phyloP scores from a whole-genome alignment of 2,888 invertebrate genomes.

The Spodoptera picta region DNA sequence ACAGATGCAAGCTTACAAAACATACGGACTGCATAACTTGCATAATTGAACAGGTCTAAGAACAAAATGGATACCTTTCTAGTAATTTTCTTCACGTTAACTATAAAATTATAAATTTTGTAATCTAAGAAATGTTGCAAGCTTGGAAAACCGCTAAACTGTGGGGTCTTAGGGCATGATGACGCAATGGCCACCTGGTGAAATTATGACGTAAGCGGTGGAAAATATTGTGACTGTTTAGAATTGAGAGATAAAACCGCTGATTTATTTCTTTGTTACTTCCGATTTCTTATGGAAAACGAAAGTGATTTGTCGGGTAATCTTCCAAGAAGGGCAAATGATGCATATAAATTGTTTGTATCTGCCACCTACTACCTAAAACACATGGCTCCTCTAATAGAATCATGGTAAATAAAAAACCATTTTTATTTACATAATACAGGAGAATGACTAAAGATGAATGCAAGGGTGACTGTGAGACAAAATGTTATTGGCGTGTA shows the following conservation, averaged over 20 bases:
- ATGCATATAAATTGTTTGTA: no score
- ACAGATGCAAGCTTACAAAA: constrained; percentile 17
- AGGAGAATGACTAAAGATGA: no score
- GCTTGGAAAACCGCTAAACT: constrained; percentile 38
- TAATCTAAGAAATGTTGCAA: constrained; percentile 37
- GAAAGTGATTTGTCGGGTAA: no score
- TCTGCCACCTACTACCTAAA: no score
- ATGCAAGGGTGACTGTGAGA: no score
- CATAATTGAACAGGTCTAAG: constrained; percentile 20
- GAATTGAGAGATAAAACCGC: constrained; percentile 3
- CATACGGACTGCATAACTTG: constrained; percentile 14
- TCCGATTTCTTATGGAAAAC: no score
- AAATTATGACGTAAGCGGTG: constrained; percentile 24
- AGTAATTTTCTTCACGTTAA: constrained; percentile 43
- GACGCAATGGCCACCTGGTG: constrained; percentile 18
- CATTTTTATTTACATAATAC: no score
- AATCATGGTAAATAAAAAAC: no score
- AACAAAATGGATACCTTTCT: constrained; percentile 34
- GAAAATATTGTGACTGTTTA: constrained; percentile 6
- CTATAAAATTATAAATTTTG: constrained; percentile 41
- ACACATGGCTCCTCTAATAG: no score
- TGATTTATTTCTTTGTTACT: not conserved
- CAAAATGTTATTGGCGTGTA: no score
- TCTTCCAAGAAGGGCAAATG: no score
- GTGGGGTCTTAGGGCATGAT: constrained; percentile 23